Evolutionary conservation across 2,113 vertebrate genomes (phyloP).

Genomic region (Otolemur garnettii): DNA sequence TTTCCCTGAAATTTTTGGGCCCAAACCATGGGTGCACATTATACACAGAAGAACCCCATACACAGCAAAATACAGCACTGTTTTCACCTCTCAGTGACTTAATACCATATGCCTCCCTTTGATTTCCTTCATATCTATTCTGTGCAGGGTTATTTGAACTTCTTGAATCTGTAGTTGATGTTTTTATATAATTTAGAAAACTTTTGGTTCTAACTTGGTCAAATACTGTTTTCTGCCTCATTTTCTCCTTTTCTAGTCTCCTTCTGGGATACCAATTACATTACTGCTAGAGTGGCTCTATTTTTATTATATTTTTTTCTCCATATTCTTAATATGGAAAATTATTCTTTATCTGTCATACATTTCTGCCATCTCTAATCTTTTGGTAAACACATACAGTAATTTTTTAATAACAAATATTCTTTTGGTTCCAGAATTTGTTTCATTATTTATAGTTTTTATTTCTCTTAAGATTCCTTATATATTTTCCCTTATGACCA

Average conservation of each 20-base stretch:
- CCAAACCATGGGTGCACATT: too few relatives aligned
- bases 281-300: background rate
- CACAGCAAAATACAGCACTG: background rate
- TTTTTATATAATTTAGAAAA: background rate
- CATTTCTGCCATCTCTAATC: background rate
- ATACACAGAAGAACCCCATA: too few relatives aligned
- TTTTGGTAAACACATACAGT: background rate
- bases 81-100: background rate
- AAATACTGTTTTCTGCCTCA: background rate
- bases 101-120: background rate
- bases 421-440: background rate
- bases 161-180: background rate
- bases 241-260: background rate
- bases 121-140: background rate
- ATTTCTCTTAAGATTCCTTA: background rate
- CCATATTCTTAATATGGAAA: background rate
- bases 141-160: background rate
- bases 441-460: background rate
- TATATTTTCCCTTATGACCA: background rate
- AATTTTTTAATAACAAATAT: background rate
- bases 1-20: too few relatives aligned
- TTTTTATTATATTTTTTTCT: background rate
- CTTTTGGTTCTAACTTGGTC: background rate
- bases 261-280: background rate
- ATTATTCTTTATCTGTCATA: conserved; percentile 10